Base-by-base conservation (phyloP, 2,888 invertebrate species). In the Octonoba sinensis region DNA sequence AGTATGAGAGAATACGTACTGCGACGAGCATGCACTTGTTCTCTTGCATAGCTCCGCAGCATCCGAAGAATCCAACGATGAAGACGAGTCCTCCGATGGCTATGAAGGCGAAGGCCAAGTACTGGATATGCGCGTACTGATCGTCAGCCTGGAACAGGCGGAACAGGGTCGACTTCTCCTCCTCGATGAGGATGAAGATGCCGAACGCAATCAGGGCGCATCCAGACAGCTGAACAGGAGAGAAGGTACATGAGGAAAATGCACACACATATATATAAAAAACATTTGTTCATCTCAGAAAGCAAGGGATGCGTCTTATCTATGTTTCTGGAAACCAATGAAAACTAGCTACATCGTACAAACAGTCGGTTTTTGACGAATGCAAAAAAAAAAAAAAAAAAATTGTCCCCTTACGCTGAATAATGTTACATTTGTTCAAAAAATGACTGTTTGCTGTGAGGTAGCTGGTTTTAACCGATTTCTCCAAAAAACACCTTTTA, bases 1-100 rank as follows among this genome's bases (percentile, higher is more conserved):
- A 27, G 27, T 27, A 27, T 11, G 36, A 36, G 36, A 36, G 36
- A 6, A 8, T 24, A 86, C 88, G 87, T 86, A 90, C 90, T 85
- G 89, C 87, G 81, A 89, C 89, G 46, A 90, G 87, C 86, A 90
- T 87, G 85, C 89, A 89, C 83, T 89, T 88, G 87, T 89, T 91
- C 83, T 90, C 90, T 79, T 89, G 89, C 62, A 91, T 88, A 36
- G 91, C 90, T 1, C 91, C 91, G 84, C 91, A 91, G 85, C 91
- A 91, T 20, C 91, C 91, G 84, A 90, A 89, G 87, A 91, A 90
- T 47, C 91, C 91, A n/a, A 91, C 90, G 47, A 90, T 87, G 83
- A 91, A 88, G 56, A 91, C 89, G 79, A 90, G 88, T 47, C 89
- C 88, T 24, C 91, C 91, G 60, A 91, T 87, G 18, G 88, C 90